These are phyloP conservation scores for Azorinus chamasolen DNA, from an alignment of 2,888 invertebrate genomes.

Conservation along the genomic window DNA sequence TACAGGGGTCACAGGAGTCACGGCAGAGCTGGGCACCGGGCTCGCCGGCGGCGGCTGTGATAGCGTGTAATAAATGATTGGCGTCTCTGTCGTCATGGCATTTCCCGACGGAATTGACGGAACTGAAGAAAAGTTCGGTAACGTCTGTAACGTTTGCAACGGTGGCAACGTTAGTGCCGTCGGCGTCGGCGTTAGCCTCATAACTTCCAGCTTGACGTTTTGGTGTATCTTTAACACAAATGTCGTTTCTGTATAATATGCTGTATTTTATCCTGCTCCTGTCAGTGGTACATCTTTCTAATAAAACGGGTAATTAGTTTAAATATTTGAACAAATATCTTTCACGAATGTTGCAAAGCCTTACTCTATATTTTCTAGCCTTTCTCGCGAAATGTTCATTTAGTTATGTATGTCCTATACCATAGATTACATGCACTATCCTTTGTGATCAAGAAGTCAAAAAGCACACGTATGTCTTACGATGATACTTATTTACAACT, in stretches of 20 bases:
- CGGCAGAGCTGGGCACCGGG: slow-evolving; percentile 44
- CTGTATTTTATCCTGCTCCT: background rate
- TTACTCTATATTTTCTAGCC: too few species aligned
- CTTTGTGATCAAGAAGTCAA: too few species aligned
- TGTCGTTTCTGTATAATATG: background rate
- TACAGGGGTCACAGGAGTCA: slow-evolving; percentile 14
- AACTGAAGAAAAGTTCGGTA: slow-evolving; percentile 31
- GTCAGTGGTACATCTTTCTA: background rate
- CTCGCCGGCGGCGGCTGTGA: slow-evolving; percentile 63
- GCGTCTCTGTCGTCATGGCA: slow-evolving; percentile 43
- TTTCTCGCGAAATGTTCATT: too few species aligned
- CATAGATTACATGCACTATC: too few species aligned
- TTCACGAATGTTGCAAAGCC: too few species aligned
- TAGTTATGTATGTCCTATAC: too few species aligned
- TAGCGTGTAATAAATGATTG: slow-evolving; percentile 65
- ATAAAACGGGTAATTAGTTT: background rate
- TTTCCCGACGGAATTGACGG: slow-evolving; percentile 35
- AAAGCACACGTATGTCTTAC: too few species aligned
- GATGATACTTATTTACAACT: too few species aligned
- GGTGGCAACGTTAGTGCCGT: slow-evolving; percentile 38
- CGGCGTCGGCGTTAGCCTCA: slow-evolving; percentile 62
- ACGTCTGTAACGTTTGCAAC: slow-evolving; percentile 28
- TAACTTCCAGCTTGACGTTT: slow-evolving; percentile 59
- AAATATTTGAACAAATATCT: background rate
- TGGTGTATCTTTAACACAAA: background rate